Base-by-base conservation (phyloP, 2,888 invertebrate species). In the Nudaria mundana region DNA sequence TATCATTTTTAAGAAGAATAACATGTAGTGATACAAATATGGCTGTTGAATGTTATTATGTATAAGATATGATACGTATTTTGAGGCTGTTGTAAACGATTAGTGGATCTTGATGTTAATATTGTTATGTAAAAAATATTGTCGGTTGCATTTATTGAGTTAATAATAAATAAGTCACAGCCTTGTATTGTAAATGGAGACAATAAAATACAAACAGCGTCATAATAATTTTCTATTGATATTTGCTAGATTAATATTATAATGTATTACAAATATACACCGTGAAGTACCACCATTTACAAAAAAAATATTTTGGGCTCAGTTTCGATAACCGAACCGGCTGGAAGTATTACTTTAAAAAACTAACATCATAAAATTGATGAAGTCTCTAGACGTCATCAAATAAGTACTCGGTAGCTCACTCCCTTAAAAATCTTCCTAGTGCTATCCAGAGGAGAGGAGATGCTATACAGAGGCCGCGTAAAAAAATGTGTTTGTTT, bases 1-100 rank as follows among this genome's bases (percentile, higher is more conserved):
- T 46, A 30, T 49, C 39, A 49, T 48, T 54, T 52, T 42, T 51
- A 49, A 52, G 44, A 56, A 64, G 59, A 56, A 56, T 48, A 62
- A 57, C 61, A 73, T 61, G 75, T 80, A 82, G 81, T 85, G 78
- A 84, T 84, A 77, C 71, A 78, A 81, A 75, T 60, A 82, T 86
- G 87, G 86, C 87, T 88, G 87, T 88, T 84, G 71, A 84, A 76
- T 81, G 81, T 81, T 80, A 71, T n/a, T 77, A 81, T 68, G 59
- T 65, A 44, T 65, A 59, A 71, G 63, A 66, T 75, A n/a, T n/a
- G n/a, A n/a, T n/a, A 76, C 69, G 71, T 79, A 76, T 80, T 75
- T 73, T 68, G 75, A 75, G 71, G 73, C 83, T 82, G 79, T 86
- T 84, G 73, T 78, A 74, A 73, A 68, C 62, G 66, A 66, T 75